Conservation (phyloP, 2,888 invertebrate genomes). For the Melanchra persicariae region DNA sequence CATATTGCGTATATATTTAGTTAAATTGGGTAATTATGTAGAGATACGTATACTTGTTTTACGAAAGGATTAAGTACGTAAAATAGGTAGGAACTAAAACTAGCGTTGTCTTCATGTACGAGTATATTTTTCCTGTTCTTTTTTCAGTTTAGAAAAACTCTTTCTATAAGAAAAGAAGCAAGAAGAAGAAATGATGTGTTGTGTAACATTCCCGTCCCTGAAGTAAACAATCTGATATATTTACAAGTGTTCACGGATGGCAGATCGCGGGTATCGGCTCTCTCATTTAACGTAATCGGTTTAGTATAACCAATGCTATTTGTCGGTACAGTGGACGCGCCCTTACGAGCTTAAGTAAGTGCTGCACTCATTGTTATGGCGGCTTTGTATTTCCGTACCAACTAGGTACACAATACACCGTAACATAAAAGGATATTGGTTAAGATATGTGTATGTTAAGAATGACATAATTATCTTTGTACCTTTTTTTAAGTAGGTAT, state of each 20-base stretch:
- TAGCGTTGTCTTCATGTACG: no score
- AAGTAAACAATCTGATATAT: constrained; percentile 65
- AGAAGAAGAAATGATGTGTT: background rate
- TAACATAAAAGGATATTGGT: constrained; percentile 2
- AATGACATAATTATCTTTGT: no score
- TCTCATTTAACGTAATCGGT: constrained; percentile 78
- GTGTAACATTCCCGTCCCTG: constrained; percentile 13
- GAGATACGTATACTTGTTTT: no score
- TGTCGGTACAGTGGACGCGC: constrained; percentile 74
- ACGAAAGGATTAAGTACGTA: no score
- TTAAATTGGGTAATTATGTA: no score
- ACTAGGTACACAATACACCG: background rate
- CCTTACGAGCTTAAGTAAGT: constrained; percentile 53
- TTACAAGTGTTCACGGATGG: constrained; percentile 70
- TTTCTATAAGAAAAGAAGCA: background rate
- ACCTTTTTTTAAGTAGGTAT: no score
- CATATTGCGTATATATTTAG: no score
- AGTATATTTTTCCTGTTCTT: background rate
- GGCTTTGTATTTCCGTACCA: constrained; percentile 23
- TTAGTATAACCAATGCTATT: constrained; percentile 82
- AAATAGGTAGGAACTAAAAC: no score
- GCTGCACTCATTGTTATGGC: constrained; percentile 49
- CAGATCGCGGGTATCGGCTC: constrained; percentile 66
- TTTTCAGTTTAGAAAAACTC: background rate
- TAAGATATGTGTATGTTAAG: background rate